Base-by-base conservation (phyloP, 2,797 vertebrate species). In the Clarias fuscus region DNA sequence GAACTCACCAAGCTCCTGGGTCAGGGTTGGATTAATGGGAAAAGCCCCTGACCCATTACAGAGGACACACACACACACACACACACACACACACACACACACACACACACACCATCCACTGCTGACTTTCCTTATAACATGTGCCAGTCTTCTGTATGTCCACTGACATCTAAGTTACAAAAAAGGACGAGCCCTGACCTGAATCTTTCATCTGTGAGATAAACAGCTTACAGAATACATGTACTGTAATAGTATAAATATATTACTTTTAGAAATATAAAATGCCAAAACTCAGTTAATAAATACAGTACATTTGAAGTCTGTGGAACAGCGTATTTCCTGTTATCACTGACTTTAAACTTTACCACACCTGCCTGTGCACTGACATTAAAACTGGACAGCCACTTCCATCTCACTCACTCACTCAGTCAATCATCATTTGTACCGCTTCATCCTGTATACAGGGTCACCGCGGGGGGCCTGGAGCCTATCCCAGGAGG, bases 21-120 rank as follows among this genome's bases (percentile, higher is more conserved):
- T 92, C 91, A 89, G 88, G 72, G 79, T 67, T 89, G 88, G 89
- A 91, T 92, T 93, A 92, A 91, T 92, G 90, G 88, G 86, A 88
- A 91, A 90, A 93, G 87, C 91, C 89, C 90, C 75, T 86, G 92
- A 90, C 87, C 91, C 87, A 82, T 91, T 90, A 91, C 91, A 83
- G 72, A 86, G 58, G 84, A 71, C 77, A 87, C 40, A 33, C 64
- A 67, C 64, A 24, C 73, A 20, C 83, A 73, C 79, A 40, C 71
- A 67, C 62, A 84, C 72, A 75, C 88, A 56, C 82, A 58, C 82
- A 20, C 43, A 68, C 76, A 65, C 67, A 8, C 73, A 40, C 64
- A 24, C 24, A 17, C 56, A 78, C 58, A 61, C 79, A 30, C 27
- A 27, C 61, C 71, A 75, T 75, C 67, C 70, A 17, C 68, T 62